Evolutionary conservation across 2,888 invertebrate genomes (phyloP), one percentile per base, ranked within the genome.

Genomic region (Bursaphelenchus okinawaensis): DNA sequence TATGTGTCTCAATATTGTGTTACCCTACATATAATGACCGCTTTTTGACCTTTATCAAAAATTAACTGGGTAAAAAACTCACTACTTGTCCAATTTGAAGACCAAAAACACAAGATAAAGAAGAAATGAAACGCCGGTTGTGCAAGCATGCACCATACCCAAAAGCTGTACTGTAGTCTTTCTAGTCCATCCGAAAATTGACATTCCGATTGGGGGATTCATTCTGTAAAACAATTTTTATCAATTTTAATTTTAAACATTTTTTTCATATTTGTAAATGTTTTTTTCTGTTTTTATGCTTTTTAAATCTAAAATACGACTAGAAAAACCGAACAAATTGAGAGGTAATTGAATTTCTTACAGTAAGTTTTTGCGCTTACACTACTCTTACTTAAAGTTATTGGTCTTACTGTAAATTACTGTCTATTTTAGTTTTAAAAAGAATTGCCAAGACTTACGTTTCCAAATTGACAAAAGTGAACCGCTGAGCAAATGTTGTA

Each of bases 401-500:
- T n/a, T n/a, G n/a, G n/a, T n/a, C n/a, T n/a, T n/a, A n/a, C n/a
- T n/a, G n/a, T n/a, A n/a, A n/a, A n/a, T n/a, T n/a, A n/a, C n/a
- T n/a, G n/a, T n/a, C n/a, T n/a, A n/a, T n/a, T n/a, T n/a, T n/a
- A n/a, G n/a, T n/a, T n/a, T n/a, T n/a, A n/a, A n/a, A n/a, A n/a
- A n/a, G n/a, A n/a, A n/a, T n/a, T n/a, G n/a, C n/a, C n/a, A n/a
- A n/a, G n/a, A n/a, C 26, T 56, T 24, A 56, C 62, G 62, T 63
- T 63, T 63, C 64, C 19, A 63, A 27, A 63, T 63, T 63, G 20
- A 52, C 28, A 66, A 84, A 83, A 29, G 83, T 77, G 68, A 84
- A 84, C 56, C 84, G 76, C 27, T 83, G 81, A 29, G 80, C 78
- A 70, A 84, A 84, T 70, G 84, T 83, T 1, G 83, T 71, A 27